These are phyloP conservation scores for Drosophila nigromelanica DNA, from an alignment of 1,140 invertebrate species.

Conservation along the genomic window DNA sequence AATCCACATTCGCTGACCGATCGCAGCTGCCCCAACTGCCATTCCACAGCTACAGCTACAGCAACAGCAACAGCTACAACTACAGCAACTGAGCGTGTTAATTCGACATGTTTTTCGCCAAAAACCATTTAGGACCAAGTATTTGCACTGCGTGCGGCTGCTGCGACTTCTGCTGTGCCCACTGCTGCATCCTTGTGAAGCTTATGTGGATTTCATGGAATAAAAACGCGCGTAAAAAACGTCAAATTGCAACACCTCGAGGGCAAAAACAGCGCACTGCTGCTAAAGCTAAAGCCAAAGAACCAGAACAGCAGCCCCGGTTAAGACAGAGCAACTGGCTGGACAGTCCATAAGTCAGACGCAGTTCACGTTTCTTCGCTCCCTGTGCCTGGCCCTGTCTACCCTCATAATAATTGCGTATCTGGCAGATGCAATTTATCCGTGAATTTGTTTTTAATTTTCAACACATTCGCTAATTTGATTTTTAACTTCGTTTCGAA, in stretches of 20 bases:
- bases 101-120: constrained; percentile 83
- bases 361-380: constrained; percentile 2
- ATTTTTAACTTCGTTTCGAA: constrained; percentile 84
- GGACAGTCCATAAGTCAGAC: constrained; percentile 70
- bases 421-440: constrained; percentile 84
- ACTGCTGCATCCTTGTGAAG: constrained; percentile 37
- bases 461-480: constrained; percentile 84
- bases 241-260: constrained; percentile 83
- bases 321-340: constrained; percentile 21
- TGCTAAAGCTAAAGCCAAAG: constrained; percentile 16
- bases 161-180: constrained; percentile 34
- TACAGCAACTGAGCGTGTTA: constrained; percentile 77
- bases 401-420: constrained; percentile 83
- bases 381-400: constrained; percentile 27
- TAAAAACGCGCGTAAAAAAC: constrained; percentile 82
- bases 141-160: constrained; percentile 76
- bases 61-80: constrained; percentile 22
- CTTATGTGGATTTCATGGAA: constrained; percentile 77
- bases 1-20: constrained; percentile 18
- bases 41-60: neutral
- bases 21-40: constrained; percentile 20
- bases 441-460: constrained; percentile 84
- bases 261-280: constrained; percentile 60
- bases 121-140: constrained; percentile 78
- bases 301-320: constrained; percentile 49